Evolutionary conservation across 2,797 vertebrate genomes (phyloP).

Genomic region (Miichthys miiuy): DNA sequence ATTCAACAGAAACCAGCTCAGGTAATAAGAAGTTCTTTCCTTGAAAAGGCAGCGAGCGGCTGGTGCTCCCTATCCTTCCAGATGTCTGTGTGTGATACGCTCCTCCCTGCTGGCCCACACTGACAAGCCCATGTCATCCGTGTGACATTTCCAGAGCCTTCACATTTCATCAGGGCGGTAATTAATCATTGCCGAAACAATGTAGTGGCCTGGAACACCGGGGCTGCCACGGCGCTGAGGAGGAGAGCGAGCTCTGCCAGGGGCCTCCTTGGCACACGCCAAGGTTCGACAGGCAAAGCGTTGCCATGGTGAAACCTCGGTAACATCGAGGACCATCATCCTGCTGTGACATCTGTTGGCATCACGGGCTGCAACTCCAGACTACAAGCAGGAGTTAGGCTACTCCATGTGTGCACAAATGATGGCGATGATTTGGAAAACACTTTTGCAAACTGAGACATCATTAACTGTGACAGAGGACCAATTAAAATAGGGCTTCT

Average conservation of each 20-base stretch:
- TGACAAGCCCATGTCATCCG: constrained; percentile 76
- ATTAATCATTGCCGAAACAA: constrained; percentile 85
- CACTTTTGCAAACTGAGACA: neutral
- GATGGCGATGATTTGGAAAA: neutral
- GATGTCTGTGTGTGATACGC: constrained; percentile 70
- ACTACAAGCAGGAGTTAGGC: constrained; percentile 14
- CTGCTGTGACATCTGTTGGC: constrained; percentile 58
- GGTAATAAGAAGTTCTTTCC: constrained; percentile 37
- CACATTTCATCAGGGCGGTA: constrained; percentile 83
- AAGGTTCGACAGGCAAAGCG: constrained; percentile 49
- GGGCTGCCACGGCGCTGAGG: constrained; percentile 54
- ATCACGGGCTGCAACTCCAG: constrained; percentile 37
- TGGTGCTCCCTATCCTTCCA: constrained; percentile 65
- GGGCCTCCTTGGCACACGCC: constrained; percentile 53
- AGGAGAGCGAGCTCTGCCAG: constrained; percentile 64
- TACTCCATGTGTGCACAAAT: constrained; percentile 16
- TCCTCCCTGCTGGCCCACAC: constrained; percentile 59
- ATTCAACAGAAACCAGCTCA: constrained; percentile 24
- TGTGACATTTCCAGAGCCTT: constrained; percentile 83
- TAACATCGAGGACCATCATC: constrained; percentile 51
- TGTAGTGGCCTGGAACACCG: constrained; percentile 69
- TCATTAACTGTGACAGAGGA: neutral
- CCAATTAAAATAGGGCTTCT: neutral
- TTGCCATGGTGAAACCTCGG: constrained; percentile 69
- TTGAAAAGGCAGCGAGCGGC: constrained; percentile 36